phyloP scores from a whole-genome alignment of 2,797 vertebrate species.

The Macroramphosus scolopax region DNA sequence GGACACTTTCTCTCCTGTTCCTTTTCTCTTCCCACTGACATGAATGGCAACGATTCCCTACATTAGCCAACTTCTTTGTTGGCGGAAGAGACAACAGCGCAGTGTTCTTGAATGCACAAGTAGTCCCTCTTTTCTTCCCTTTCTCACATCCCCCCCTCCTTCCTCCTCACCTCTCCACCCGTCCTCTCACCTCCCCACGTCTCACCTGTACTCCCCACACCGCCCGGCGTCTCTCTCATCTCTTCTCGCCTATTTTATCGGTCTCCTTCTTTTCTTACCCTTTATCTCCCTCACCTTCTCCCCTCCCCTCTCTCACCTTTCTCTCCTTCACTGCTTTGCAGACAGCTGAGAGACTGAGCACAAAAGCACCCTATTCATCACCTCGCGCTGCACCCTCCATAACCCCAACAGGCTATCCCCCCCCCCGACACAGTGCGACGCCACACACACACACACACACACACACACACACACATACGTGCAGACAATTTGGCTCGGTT shows the following conservation, averaged over 20 bases:
- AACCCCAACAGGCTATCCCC: constrained; percentile 69
- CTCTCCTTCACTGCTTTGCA: constrained; percentile 67
- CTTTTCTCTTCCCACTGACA: constrained; percentile 28
- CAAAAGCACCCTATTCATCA: constrained; percentile 76
- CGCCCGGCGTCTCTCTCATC: constrained; percentile 53
- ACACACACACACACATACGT: constrained; percentile 11
- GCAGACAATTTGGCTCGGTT: constrained; percentile 40
- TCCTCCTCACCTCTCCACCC: constrained; percentile 52
- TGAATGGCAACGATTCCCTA: constrained; percentile 53
- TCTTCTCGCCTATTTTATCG: constrained; percentile 34
- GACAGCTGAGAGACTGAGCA: constrained; percentile 70
- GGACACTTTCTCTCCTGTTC: constrained; percentile 27
- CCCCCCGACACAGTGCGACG: constrained; percentile 52
- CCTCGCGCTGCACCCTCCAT: constrained; percentile 66
- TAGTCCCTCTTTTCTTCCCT: constrained; percentile 32
- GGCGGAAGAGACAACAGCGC: constrained; percentile 36
- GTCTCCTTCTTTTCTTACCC: constrained; percentile 34
- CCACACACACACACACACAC: constrained; percentile 14
- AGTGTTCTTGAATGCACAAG: constrained; percentile 57
- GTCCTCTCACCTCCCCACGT: constrained; percentile 44
- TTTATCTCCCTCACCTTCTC: constrained; percentile 63
- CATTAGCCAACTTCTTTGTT: constrained; percentile 47
- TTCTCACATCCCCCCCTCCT: constrained; percentile 43
- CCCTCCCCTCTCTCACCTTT: constrained; percentile 59
- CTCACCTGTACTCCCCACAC: constrained; percentile 56